Evolutionary conservation across 2,113 vertebrate species (phyloP).

Genomic region (Psophia crepitans): DNA sequence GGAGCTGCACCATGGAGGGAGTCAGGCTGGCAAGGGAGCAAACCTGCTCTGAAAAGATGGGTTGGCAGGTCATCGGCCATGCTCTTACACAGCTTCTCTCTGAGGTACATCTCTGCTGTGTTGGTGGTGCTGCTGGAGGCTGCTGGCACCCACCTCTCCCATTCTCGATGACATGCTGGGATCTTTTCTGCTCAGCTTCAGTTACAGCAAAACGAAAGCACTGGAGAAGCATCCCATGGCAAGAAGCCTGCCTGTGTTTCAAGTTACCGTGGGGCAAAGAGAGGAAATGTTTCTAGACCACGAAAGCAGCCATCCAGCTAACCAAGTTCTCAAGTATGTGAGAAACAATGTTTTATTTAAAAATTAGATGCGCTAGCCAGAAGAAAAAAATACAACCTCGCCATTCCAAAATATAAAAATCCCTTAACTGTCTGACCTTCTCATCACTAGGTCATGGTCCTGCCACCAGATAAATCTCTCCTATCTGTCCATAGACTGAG

Average conservation of each 20-base stretch:
- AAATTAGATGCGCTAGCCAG: constrained; percentile 65
- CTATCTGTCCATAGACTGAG: constrained; percentile 76
- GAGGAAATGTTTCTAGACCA: constrained; percentile 10
- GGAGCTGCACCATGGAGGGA: background rate
- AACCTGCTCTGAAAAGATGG: background rate
- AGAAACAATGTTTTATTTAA: constrained; percentile 76
- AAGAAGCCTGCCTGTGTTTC: background rate
- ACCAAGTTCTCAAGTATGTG: constrained; percentile 59
- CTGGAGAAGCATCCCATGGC: background rate
- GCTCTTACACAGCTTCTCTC: background rate
- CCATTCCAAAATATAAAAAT: constrained; percentile 73
- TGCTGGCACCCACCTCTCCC: background rate
- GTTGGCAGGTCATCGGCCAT: fast-evolving
- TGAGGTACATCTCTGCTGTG: background rate
- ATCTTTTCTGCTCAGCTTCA: background rate
- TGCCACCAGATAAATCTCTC: constrained; percentile 81
- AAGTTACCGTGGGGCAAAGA: background rate
- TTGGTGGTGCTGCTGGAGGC: background rate
- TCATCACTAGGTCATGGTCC: constrained; percentile 71
- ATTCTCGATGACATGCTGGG: fast-evolving
- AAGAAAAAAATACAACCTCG: constrained; percentile 68
- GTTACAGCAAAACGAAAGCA: background rate
- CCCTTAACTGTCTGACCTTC: constrained; percentile 72
- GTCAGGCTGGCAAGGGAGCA: background rate
- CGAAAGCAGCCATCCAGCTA: background rate